Conservation (phyloP, 2,888 invertebrate genomes). For the Cryptocephalus primarius region DNA sequence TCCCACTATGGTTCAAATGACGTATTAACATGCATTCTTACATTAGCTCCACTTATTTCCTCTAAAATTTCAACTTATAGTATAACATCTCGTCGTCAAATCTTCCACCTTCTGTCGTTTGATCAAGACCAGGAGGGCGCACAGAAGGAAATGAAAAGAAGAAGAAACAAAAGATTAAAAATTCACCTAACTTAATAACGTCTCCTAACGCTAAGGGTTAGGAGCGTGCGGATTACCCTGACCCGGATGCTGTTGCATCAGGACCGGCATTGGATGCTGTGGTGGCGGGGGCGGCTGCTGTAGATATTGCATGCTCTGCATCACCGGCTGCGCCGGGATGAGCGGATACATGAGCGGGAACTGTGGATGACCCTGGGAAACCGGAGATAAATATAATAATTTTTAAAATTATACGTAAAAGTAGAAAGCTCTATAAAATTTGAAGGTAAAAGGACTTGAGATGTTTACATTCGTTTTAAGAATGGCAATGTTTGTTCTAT, state of each 20-base stretch:
- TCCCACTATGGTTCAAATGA: too few relatives aligned
- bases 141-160: neutral
- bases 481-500: too few relatives aligned
- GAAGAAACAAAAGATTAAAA: slow-evolving; percentile 6
- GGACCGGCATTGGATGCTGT: slow-evolving; percentile 27
- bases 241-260: slow-evolving; percentile 34
- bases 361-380: slow-evolving; percentile 25
- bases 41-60: too few relatives aligned
- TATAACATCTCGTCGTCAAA: slow-evolving; percentile 1
- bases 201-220: slow-evolving; percentile 28
- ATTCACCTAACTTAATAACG: slow-evolving; percentile 11
- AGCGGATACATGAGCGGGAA: slow-evolving; percentile 45
- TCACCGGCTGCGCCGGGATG: slow-evolving; percentile 43
- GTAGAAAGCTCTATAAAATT: neutral
- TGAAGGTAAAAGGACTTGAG: neutral
- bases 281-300: slow-evolving; percentile 40
- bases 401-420: too few relatives aligned
- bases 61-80: neutral
- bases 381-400: too few relatives aligned
- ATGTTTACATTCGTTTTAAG: neutral
- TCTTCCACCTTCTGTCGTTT: neutral
- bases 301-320: slow-evolving; percentile 39
- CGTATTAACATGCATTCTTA: too few relatives aligned
- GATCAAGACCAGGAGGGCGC: neutral
- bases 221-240: slow-evolving; percentile 31